phyloP scores from a whole-genome alignment of 1,140 invertebrate genomes.

The Phortica variegata region DNA sequence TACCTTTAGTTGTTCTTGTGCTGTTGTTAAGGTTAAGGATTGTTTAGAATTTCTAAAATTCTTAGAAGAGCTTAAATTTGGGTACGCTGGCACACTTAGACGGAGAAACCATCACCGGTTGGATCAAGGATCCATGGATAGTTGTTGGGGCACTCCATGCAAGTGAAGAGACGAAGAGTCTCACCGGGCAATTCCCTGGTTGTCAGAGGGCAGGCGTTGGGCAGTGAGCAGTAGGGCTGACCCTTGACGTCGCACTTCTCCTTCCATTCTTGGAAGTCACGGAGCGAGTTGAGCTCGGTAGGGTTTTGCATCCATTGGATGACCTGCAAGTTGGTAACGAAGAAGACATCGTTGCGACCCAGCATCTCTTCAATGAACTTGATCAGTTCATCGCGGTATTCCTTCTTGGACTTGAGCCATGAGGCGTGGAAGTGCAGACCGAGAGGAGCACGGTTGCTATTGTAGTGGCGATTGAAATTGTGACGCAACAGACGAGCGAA shows the following conservation, averaged over 20 bases:
- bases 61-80: constrained; percentile 6
- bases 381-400: constrained; percentile 88
- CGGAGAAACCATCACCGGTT: constrained; percentile 89
- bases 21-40: constrained; percentile 22
- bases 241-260: constrained; percentile 94
- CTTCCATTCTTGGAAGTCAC: constrained; percentile 94
- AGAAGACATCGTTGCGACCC: constrained; percentile 87
- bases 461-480: constrained; percentile 93
- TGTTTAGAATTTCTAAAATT: no score
- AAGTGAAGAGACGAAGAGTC: constrained; percentile 88
- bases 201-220: constrained; percentile 85
- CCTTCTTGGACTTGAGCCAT: constrained; percentile 92
- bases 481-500: constrained; percentile 84
- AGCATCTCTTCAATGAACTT: constrained; percentile 94
- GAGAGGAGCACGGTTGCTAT: constrained; percentile 88
- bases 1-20: constrained; percentile 49
- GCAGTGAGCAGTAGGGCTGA: constrained; percentile 86
- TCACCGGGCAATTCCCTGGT: constrained; percentile 90
- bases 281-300: constrained; percentile 79
- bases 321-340: constrained; percentile 90
- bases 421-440: constrained; percentile 94
- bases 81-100: constrained; percentile 56
- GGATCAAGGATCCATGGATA: constrained; percentile 95
- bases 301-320: constrained; percentile 98
- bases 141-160: constrained; percentile 93